Evolutionary conservation across 2,113 vertebrate genomes (phyloP).

Genomic region (Anguilla rostrata): DNA sequence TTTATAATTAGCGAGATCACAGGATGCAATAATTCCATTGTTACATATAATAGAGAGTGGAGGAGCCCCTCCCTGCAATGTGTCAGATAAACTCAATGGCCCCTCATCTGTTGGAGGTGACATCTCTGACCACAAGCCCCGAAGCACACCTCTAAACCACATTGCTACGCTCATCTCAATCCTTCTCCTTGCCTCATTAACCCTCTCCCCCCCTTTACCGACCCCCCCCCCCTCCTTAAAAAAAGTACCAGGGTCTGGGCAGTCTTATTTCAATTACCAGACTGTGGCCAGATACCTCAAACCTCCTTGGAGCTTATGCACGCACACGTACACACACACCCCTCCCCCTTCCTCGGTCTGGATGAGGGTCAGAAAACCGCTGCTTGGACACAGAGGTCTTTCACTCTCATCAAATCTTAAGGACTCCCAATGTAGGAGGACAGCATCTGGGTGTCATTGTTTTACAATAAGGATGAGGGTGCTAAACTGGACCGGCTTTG

Average conservation of each 20-base stretch:
- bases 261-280: constrained; percentile 9
- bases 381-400: too few relatives aligned
- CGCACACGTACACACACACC: constrained; percentile 42
- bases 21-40: constrained; percentile 74
- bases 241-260: neutral
- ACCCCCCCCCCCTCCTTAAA: neutral
- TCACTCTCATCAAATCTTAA: too few relatives aligned
- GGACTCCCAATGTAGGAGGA: too few relatives aligned
- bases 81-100: constrained; percentile 34
- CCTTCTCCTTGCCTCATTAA: neutral
- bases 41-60: constrained; percentile 68
- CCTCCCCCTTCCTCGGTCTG: too few relatives aligned
- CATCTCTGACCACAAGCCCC: neutral
- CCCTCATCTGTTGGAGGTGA: neutral
- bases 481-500: too few relatives aligned
- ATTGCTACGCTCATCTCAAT: neutral
- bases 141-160: neutral
- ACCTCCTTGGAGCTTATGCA: neutral
- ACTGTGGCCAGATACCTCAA: neutral
- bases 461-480: too few relatives aligned
- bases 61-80: constrained; percentile 46
- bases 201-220: too few relatives aligned
- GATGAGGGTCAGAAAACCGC: too few relatives aligned
- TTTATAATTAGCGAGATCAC: constrained; percentile 72
- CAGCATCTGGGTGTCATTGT: too few relatives aligned